Evolutionary conservation across 1,140 invertebrate species (phyloP), one percentile per base, ranked within the genome.

Genomic region (Lucilia cuprina): DNA sequence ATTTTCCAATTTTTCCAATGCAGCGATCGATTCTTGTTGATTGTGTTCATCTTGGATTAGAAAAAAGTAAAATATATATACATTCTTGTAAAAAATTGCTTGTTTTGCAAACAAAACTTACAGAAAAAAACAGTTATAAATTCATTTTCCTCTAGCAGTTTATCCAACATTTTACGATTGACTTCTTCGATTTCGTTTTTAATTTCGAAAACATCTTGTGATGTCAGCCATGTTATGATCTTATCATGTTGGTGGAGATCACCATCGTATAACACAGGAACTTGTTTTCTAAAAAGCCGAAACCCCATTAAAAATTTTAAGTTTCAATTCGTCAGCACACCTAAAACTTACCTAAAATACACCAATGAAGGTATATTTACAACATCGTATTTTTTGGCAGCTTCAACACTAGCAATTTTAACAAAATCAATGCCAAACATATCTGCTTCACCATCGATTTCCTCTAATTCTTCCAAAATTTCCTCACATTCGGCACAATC

Each of bases 141-240:
- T 92, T 98, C 97, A 88, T 98, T 98, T 91, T 98, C 97, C 86
- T 98, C 97, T 2, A 99, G 92, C 2, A 98, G 91, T 92, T 98
- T 98, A 86, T 98, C 97, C 74, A 99, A 92, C 97, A 99, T 98
- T 92, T 98, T 97, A 70, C 96, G 94, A 90, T 98, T 98, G 0
- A 98, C 97, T 91, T 98, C 97, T 91, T 98, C 97, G 88, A 99
- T 98, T 94, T 98, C 97, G 91, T 98, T 98, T 92, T 98, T 97
- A 50, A 98, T 96, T 92, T 98, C 97, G 92, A 99, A 98, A 30
- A 98, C 96, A 91, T 99, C 97, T 90, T 98, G 96, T 14, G 96
- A 97, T 12, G 97, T 98, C 14, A 98, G 91, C 97, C 97, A 99
- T 84, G 95, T 93, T 0, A 98, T 92, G 35, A 98, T 94, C 89